Conservation (phyloP, 2,113 vertebrate genomes). For the Aplodontia rufa region DNA sequence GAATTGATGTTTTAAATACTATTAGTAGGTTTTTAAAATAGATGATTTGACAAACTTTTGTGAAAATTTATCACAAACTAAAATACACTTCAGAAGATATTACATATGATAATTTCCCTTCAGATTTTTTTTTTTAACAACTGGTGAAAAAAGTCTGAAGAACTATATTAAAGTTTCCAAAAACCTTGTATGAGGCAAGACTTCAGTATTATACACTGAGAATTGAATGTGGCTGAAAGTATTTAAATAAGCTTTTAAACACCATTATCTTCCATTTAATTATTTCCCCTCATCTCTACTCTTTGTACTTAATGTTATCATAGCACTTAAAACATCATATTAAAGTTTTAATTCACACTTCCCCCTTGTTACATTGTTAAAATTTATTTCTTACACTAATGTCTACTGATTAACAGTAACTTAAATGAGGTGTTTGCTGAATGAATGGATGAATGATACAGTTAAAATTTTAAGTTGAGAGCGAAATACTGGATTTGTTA, state of each 20-base stretch:
- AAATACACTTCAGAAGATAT: neutral
- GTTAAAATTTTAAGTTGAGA: neutral
- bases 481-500: neutral
- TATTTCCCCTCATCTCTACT: neutral
- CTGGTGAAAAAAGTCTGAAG: neutral
- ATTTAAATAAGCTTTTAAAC: neutral
- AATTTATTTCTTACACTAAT: neutral
- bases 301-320: neutral
- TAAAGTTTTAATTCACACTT: neutral
- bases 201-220: neutral
- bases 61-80: neutral
- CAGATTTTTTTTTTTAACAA: neutral
- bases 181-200: neutral
- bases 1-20: neutral
- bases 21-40: neutral
- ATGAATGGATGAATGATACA: neutral
- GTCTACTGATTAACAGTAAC: neutral
- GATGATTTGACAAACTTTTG: neutral
- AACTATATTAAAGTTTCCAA: neutral
- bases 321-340: neutral
- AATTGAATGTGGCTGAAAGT: neutral
- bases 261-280: neutral
- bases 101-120: neutral
- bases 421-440: neutral
- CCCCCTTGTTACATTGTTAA: neutral